A percentile compares a stretch with the other conserved stretches of the same genome.
Evolutionary conservation across 2,113 vertebrate genomes (phyloP).

Genomic region (Notothenia rossii): DNA sequence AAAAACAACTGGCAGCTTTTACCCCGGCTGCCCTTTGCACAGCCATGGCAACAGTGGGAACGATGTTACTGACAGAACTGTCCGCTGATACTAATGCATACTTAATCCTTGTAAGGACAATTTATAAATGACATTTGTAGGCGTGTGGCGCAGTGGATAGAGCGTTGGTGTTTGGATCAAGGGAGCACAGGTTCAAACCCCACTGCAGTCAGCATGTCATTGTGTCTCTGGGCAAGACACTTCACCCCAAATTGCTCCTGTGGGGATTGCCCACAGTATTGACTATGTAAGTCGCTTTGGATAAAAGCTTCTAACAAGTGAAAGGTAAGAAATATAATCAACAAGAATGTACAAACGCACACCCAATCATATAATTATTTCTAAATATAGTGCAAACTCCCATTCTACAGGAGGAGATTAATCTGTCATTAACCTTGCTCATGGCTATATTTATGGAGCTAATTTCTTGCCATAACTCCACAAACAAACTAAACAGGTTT

Average conservation of each 20-base stretch:
- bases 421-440: not conserved
- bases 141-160: no score
- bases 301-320: no score
- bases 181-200: no score
- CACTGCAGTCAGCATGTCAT: no score
- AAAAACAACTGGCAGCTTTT: slow-evolving; percentile 39
- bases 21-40: not conserved
- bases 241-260: no score
- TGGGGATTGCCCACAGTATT: not conserved
- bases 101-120: not conserved
- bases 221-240: no score
- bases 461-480: no score
- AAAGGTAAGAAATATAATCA: not conserved
- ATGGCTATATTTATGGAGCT: not conserved
- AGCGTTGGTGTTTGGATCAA: no score
- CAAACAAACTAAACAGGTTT: no score
- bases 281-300: no score
- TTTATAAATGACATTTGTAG: not conserved
- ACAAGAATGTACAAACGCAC: not conserved
- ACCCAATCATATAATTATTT: not conserved
- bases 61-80: not conserved
- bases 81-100: not conserved
- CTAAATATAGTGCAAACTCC: not conserved
- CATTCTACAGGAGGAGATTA: not conserved
- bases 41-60: slow-evolving; percentile 39